These are phyloP conservation scores for Palythoa grandiflora DNA, from an alignment of 92 coral and sea anemone genomes.

Conservation along the genomic window DNA sequence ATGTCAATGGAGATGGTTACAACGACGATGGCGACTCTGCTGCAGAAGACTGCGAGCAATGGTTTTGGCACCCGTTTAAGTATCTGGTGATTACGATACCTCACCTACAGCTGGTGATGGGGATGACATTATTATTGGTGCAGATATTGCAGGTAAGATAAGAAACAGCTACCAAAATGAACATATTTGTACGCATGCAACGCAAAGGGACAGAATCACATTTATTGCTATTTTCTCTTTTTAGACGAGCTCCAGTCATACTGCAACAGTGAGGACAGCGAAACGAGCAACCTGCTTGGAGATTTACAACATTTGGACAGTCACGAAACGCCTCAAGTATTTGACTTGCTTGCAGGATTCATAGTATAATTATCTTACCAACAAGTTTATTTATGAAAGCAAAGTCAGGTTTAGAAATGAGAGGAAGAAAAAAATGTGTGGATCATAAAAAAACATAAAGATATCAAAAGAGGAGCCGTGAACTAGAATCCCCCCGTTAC, in stretches of 20 bases:
- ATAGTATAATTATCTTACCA: background rate
- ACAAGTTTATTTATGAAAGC: conserved; percentile 3
- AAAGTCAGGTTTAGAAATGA: conserved; percentile 16
- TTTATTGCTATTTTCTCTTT: conserved; percentile 17
- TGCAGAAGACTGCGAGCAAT: conserved; percentile 46
- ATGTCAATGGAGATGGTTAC: conserved; percentile 27
- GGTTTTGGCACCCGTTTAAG: conserved; percentile 53
- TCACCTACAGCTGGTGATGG: conserved; percentile 9
- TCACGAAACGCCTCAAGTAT: conserved; percentile 34
- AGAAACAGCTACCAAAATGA: conserved; percentile 4
- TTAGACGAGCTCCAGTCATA: conserved; percentile 5
- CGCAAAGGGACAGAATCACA: conserved; percentile 28
- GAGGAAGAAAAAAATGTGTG: background rate
- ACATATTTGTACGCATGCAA: conserved; percentile 8
- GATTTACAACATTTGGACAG: conserved; percentile 42
- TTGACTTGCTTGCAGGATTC: conserved; percentile 4
- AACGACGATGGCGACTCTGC: conserved; percentile 41
- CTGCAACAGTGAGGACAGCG: conserved; percentile 36
- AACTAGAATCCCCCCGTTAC: conserved; percentile 2
- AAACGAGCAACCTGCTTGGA: conserved; percentile 51
- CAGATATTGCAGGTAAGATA: conserved; percentile 1
- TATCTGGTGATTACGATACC: conserved; percentile 13
- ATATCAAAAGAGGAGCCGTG: conserved; percentile 8
- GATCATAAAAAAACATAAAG: background rate
- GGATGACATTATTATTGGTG: background rate